phyloP scores from a whole-genome alignment of 2,797 vertebrate genomes.

The Helicolenus hilgendorfi region DNA sequence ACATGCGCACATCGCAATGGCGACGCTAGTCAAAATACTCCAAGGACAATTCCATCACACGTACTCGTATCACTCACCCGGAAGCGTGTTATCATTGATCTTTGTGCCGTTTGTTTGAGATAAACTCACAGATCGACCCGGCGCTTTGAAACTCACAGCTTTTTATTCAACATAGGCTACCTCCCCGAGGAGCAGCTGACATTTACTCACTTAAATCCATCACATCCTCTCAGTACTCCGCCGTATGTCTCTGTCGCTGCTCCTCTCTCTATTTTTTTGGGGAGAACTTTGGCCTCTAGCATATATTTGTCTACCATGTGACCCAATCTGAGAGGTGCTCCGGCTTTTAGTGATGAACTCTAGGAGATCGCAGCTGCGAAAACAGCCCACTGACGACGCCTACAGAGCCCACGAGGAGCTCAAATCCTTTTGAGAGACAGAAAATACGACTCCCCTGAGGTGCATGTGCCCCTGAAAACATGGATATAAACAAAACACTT shows the following conservation, averaged over 20 bases:
- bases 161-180: conserved; percentile 19
- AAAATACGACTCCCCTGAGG: conserved; percentile 23
- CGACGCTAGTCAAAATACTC: not conserved
- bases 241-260: not conserved
- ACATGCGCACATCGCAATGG: not conserved
- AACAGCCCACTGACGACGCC: conserved; percentile 35
- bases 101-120: conserved; percentile 30
- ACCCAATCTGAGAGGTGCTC: conserved; percentile 22
- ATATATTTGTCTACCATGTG: conserved; percentile 14
- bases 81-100: conserved; percentile 36
- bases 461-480: not conserved
- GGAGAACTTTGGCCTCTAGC: conserved; percentile 7
- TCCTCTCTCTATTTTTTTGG: not conserved
- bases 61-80: not conserved
- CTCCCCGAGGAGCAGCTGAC: conserved; percentile 70
- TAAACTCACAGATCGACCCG: conserved; percentile 57
- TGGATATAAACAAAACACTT: conserved; percentile 63
- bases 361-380: conserved; percentile 33
- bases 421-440: conserved; percentile 18
- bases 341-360: conserved; percentile 16
- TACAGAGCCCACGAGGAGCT: conserved; percentile 16
- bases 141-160: conserved; percentile 48
- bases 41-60: not conserved
- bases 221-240: conserved; percentile 20
- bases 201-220: conserved; percentile 69